Conservation (phyloP, 2,888 invertebrate genomes). For the Euclidia mi region DNA sequence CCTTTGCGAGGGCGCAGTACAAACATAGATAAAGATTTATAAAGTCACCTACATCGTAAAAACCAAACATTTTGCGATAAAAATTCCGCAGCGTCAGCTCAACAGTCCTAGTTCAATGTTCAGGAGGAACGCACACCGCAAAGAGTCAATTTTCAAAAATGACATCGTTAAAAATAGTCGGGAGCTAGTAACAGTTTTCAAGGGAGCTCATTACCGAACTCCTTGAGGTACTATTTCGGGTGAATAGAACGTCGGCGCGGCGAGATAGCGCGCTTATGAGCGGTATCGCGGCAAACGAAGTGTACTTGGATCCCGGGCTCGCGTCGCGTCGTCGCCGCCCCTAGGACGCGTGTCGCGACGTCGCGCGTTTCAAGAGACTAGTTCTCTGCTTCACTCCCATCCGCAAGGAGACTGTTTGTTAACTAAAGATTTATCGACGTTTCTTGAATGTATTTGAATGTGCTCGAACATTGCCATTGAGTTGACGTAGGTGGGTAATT, state of each 20-base stretch:
- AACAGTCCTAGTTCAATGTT: slow-evolving; percentile 22
- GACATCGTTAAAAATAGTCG: slow-evolving; percentile 80
- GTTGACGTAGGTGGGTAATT: slow-evolving; percentile 18
- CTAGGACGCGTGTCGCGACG: slow-evolving; percentile 18
- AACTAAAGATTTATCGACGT: slow-evolving; percentile 47
- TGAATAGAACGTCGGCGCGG: no score
- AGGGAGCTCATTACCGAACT: slow-evolving; percentile 87
- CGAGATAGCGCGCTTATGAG: slow-evolving; percentile 84
- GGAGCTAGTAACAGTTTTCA: slow-evolving; percentile 76
- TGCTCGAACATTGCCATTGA: slow-evolving; percentile 18
- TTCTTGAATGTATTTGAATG: slow-evolving; percentile 42
- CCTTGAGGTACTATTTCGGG: slow-evolving; percentile 88
- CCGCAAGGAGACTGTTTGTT: slow-evolving; percentile 39
- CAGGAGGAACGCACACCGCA: slow-evolving; percentile 51
- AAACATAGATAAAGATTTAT: slow-evolving; percentile 2
- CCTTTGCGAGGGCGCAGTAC: background rate
- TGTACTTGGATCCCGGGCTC: slow-evolving; percentile 57
- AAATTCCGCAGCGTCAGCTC: slow-evolving; percentile 17
- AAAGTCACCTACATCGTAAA: no score
- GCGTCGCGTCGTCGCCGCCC: no score
- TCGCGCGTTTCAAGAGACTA: slow-evolving; percentile 33
- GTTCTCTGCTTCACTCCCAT: slow-evolving; percentile 20
- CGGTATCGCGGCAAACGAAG: slow-evolving; percentile 88
- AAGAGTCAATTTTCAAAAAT: slow-evolving; percentile 77
- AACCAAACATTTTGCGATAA: slow-evolving; percentile 2